These are phyloP conservation scores for Saccostrea cuccullata DNA, from an alignment of 1,140 invertebrate species.

Conservation along the genomic window DNA sequence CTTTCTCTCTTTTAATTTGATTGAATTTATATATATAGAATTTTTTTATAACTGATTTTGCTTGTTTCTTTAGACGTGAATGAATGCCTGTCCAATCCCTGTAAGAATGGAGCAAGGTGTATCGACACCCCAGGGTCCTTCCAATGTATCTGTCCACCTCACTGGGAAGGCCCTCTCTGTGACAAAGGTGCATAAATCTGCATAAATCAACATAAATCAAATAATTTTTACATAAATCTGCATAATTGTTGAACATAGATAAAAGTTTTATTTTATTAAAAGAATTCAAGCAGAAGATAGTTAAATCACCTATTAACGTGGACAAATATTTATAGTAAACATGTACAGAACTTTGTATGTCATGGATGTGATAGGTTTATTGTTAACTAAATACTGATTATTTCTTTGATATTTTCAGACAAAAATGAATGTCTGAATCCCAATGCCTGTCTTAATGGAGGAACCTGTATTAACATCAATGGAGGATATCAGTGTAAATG, in stretches of 20 bases:
- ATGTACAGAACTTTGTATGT: no score
- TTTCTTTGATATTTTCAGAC: conserved; percentile 2
- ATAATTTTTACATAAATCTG: no score
- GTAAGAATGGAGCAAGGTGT: conserved; percentile 89
- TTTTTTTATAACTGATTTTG: background rate
- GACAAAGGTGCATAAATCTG: conserved; percentile 33
- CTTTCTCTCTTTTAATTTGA: background rate
- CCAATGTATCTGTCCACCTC: conserved; percentile 49
- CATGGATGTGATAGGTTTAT: no score
- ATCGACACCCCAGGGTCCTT: conserved; percentile 69
- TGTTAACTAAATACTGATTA: no score
- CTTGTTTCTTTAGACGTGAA: conserved; percentile 76
- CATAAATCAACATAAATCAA: no score
- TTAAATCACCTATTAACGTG: no score
- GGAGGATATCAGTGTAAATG: conserved; percentile 58
- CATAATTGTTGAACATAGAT: no score
- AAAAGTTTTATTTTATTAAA: no score
- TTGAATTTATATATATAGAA: background rate
- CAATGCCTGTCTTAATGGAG: conserved; percentile 64
- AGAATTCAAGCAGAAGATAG: no score
- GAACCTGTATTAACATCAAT: conserved; percentile 59
- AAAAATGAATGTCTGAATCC: conserved; percentile 56
- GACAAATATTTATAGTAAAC: no score
- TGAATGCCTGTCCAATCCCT: conserved; percentile 89
- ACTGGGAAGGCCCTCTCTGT: conserved; percentile 60